These are phyloP conservation scores for Mus pahari DNA, from an alignment of 2,113 vertebrate genomes.

Conservation along the genomic window DNA sequence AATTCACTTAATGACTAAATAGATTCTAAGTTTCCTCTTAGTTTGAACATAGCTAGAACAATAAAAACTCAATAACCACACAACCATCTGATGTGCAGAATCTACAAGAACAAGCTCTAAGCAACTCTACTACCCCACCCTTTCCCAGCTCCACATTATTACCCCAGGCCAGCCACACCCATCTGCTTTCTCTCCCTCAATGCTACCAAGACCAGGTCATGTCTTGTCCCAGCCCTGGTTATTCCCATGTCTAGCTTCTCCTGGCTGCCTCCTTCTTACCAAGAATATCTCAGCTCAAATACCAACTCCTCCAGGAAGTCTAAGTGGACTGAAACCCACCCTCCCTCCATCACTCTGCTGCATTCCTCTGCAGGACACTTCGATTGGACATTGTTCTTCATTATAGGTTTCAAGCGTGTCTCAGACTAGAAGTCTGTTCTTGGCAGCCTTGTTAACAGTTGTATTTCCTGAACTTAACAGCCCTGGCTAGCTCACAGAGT, in stretches of 20 bases:
- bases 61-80: neutral
- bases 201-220: neutral
- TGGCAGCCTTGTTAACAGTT: neutral
- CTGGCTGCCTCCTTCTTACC: neutral
- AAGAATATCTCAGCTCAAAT: neutral
- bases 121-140: neutral
- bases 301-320: neutral
- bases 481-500: neutral
- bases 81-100: neutral
- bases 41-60: slow-evolving; percentile 16
- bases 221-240: neutral
- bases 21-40: neutral
- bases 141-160: neutral
- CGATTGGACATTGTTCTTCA: neutral
- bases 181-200: neutral
- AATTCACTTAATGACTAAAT: neutral
- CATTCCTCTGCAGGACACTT: neutral
- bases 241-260: neutral
- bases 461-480: neutral
- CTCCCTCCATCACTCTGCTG: neutral
- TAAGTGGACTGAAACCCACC: neutral
- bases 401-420: neutral
- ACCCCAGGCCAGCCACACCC: neutral
- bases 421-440: neutral
- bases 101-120: neutral